Conservation (phyloP, 2,797 vertebrate species). For the Ficedula albicollis region DNA sequence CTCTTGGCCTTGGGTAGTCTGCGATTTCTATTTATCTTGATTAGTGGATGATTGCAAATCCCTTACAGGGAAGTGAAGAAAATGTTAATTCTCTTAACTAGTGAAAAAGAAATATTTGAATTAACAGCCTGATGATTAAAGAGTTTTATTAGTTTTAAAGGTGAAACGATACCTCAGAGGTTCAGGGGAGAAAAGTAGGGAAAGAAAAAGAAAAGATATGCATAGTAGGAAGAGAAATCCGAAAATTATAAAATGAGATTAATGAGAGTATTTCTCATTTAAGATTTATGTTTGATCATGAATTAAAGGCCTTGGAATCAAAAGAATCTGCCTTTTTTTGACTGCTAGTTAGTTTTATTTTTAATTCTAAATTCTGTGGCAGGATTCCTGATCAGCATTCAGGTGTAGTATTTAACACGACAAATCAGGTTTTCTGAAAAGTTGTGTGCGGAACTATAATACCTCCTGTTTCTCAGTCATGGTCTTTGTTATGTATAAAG, state of each 20-base stretch:
- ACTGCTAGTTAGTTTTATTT: background rate
- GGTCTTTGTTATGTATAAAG: background rate
- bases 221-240: background rate
- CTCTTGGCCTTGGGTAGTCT: background rate
- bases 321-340: background rate
- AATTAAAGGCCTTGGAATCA: background rate
- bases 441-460: background rate
- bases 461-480: background rate
- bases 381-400: background rate
- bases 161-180: background rate
- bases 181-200: background rate
- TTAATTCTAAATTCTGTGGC: background rate
- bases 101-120: constrained; percentile 59
- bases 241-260: background rate
- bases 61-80: constrained; percentile 26
- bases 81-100: background rate
- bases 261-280: background rate
- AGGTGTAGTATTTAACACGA: background rate
- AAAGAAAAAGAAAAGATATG: background rate
- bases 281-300: background rate
- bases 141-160: constrained; percentile 60
- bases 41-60: constrained; percentile 9
- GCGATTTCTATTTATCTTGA: constrained; percentile 35
- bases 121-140: constrained; percentile 63
- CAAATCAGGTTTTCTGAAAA: background rate